Percentiles rank a stretch among this genome's conserved stretches.
Evolutionary conservation across 2,888 invertebrate species (phyloP).

Genomic region (Noctua janthe): DNA sequence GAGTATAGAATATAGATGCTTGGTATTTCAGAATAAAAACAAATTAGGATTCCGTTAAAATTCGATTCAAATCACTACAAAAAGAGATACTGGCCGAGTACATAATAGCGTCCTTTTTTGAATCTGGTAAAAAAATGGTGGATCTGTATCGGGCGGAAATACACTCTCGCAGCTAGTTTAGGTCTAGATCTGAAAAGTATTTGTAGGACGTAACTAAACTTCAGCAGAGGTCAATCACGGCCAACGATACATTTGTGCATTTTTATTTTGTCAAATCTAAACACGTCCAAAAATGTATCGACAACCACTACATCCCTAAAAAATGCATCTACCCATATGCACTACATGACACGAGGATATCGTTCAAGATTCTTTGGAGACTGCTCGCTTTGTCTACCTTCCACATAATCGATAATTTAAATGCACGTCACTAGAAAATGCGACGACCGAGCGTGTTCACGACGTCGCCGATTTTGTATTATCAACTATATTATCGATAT

Average conservation of each 20-base stretch:
- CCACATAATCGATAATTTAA: conserved; percentile 77
- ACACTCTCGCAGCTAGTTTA: background rate
- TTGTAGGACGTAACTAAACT: background rate
- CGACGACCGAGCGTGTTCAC: conserved; percentile 63
- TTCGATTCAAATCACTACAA: background rate
- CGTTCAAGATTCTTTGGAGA: conserved; percentile 73
- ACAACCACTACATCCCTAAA: conserved; percentile 65
- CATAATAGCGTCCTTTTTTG: too few relatives aligned
- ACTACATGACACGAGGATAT: conserved; percentile 72
- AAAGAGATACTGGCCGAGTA: too few relatives aligned
- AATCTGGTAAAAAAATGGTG: background rate
- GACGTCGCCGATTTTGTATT: conserved; percentile 62
- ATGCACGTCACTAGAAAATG: conserved; percentile 75
- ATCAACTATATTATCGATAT: conserved; percentile 62
- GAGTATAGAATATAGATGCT: too few relatives aligned
- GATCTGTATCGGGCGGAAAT: background rate
- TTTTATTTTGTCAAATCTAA: background rate
- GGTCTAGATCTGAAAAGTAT: background rate
- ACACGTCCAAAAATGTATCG: conserved; percentile 31
- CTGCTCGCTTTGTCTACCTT: conserved; percentile 76
- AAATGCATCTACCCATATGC: conserved; percentile 67
- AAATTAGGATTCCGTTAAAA: background rate
- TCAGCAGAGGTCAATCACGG: background rate
- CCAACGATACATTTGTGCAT: background rate
- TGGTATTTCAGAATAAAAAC: background rate